These are phyloP conservation scores for Sitobion miscanthi DNA, from an alignment of 1,140 invertebrate species.

Conservation along the genomic window DNA sequence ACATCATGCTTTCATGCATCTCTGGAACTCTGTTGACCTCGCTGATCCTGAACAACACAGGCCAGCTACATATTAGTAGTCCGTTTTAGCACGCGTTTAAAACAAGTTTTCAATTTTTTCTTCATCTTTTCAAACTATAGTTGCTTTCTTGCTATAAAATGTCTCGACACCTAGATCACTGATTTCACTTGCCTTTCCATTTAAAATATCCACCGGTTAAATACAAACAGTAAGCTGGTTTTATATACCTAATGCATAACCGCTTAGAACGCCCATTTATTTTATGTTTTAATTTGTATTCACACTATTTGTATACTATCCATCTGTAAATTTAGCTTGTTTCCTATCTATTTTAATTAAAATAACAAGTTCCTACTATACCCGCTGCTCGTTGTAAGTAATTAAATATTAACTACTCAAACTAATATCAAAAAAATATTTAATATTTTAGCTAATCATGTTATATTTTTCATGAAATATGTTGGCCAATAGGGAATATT, in stretches of 20 bases:
- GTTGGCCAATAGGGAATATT: background rate
- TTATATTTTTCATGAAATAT: background rate
- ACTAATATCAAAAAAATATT: background rate
- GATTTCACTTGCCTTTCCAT: conserved; percentile 47
- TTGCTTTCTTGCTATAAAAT: conserved; percentile 1
- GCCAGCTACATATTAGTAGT: background rate
- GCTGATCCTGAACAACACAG: conserved; percentile 5
- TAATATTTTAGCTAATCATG: background rate
- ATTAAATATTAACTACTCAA: background rate
- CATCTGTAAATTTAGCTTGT: background rate
- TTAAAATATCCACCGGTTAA: background rate
- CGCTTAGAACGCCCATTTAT: background rate
- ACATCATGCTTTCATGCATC: conserved; percentile 5
- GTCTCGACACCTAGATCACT: conserved; percentile 6
- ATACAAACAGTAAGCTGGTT: background rate
- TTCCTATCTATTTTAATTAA: background rate
- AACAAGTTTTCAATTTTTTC: conserved; percentile 25
- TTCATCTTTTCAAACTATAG: conserved; percentile 11
- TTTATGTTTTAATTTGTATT: background rate
- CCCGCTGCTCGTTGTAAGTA: background rate
- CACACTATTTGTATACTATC: background rate
- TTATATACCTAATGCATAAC: background rate
- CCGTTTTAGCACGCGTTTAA: conserved; percentile 32
- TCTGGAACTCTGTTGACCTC: conserved; percentile 16
- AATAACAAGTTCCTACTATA: background rate